Conservation (phyloP, 1,140 invertebrate genomes). For the Amyelois transitella region DNA sequence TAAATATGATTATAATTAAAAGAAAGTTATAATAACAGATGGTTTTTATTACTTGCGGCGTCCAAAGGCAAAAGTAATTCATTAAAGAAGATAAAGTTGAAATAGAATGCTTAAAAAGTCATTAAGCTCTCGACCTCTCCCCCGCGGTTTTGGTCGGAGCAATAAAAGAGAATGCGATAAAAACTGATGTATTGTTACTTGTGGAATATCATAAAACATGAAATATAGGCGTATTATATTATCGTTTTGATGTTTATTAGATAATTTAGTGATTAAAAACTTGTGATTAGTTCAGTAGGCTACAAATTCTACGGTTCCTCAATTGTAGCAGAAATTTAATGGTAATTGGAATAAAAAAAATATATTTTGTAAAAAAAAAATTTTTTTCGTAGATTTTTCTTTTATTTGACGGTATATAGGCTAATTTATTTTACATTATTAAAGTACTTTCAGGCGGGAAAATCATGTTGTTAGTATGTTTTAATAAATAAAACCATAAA, state of each 20-base stretch:
- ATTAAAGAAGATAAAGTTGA: slow-evolving; percentile 1
- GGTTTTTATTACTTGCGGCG: neutral
- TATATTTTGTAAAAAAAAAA: too few relatives aligned
- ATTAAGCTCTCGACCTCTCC: slow-evolving; percentile 6
- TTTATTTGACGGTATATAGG: too few relatives aligned
- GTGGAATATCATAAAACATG: neutral
- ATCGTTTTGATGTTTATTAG: neutral
- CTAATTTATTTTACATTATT: too few relatives aligned
- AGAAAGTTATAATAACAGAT: neutral
- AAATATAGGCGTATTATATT: neutral
- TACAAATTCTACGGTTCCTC: too few relatives aligned
- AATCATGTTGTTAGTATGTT: too few relatives aligned
- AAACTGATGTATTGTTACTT: neutral
- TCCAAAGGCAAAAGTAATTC: slow-evolving; percentile 3
- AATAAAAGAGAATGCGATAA: slow-evolving; percentile 3
- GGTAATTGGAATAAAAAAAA: too few relatives aligned
- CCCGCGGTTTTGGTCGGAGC: neutral
- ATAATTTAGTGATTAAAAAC: too few relatives aligned
- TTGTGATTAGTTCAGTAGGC: too few relatives aligned
- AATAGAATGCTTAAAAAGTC: slow-evolving; percentile 11
- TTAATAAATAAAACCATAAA: too few relatives aligned
- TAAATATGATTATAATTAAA: neutral
- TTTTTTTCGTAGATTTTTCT: too few relatives aligned
- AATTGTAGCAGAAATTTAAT: too few relatives aligned
- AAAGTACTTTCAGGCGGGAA: too few relatives aligned